phyloP scores from a whole-genome alignment of 2,888 invertebrate species.

The Heliconius sara region DNA sequence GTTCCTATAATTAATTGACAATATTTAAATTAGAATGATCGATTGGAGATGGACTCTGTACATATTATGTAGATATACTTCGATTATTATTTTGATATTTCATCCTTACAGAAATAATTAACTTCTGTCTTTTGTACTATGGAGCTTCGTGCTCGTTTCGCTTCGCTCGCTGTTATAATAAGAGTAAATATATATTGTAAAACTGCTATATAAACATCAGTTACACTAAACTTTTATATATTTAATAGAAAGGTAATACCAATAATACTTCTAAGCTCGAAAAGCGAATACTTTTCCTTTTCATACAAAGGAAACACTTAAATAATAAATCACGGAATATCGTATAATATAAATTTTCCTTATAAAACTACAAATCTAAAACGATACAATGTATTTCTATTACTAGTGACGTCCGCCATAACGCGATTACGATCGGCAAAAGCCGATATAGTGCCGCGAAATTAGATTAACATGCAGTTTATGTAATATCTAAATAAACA shows the following conservation, averaged over 20 bases:
- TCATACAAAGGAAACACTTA: background rate
- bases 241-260: too few species aligned
- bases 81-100: background rate
- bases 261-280: background rate
- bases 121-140: background rate
- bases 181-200: too few species aligned
- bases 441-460: conserved; percentile 50
- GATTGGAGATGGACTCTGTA: conserved; percentile 30
- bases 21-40: conserved; percentile 22
- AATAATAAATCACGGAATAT: background rate
- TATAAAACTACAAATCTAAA: conserved; percentile 17
- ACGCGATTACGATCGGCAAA: conserved; percentile 55
- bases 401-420: conserved; percentile 53
- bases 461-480: conserved; percentile 49
- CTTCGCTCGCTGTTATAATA: background rate
- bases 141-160: background rate
- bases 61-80: too few species aligned
- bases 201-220: too few species aligned
- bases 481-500: conserved; percentile 10
- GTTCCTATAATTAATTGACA: conserved; percentile 11
- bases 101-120: background rate
- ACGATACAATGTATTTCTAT: conserved; percentile 23
- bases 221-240: too few species aligned
- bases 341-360: background rate
- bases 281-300: background rate